Base-by-base conservation (phyloP, 2,797 vertebrate genomes). In the Syngnathus acus region DNA sequence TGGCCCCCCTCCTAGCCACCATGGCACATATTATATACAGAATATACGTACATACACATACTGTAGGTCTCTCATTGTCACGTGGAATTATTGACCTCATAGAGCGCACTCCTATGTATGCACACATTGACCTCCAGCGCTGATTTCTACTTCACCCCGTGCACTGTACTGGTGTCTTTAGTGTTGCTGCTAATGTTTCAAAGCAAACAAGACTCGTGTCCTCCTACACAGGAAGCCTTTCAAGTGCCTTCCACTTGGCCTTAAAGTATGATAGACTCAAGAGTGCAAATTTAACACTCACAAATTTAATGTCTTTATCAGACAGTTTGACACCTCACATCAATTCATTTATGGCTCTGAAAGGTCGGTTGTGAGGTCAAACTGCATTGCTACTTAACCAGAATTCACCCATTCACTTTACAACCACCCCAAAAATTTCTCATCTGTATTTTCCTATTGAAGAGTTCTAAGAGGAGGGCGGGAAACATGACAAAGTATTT, bases 401-500 rank as follows among this genome's bases (percentile, higher is more conserved):
- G 45, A 48, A 19, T 64, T 48, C 38, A 39, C 2, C 11, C 32
- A 45, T 26, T 54, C 10, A 47, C 47, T 63, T 45, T 48, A 2
- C 59, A 1, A 9, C 76, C 10, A 1, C 26, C 26, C 8, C 21
- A 58, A 26, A 62, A 16, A 57, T 53, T 72, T n/a, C n/a, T 38
- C 13, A 47, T 42, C 42, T 48, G 58, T 69, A 70, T 78, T 76
- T 84, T 80, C 40, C 5, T 45, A 21, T 43, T 21, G 19, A 21
- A 66, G 67, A 78, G 72, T 68, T 68, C 67, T 50, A 48, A 66
- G 45, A 65, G 78, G 54, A 83, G 78, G 74, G 54, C 67, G 71
- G 73, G 72, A 77, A 78, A 79, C 65, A 62, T 71, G 64, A 81
- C 75, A 60, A 86, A 82, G 72, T 86, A 80, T 91, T 89, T 90